Evolutionary conservation across 2,888 invertebrate genomes (phyloP).

Genomic region (Drosophila neutralis): DNA sequence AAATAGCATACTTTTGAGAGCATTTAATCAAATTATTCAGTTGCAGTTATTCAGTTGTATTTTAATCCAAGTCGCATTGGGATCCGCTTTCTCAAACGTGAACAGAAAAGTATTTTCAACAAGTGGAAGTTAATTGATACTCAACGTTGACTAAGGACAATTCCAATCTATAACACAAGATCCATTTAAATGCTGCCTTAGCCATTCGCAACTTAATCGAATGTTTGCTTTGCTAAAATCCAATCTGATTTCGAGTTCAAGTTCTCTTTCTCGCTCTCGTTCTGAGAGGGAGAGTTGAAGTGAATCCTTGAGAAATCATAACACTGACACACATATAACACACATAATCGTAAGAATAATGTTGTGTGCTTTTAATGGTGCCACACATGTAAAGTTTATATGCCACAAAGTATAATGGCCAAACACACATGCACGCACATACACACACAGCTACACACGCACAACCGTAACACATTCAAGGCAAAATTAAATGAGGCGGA

Average conservation of each 20-base stretch:
- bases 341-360: constrained; percentile 73
- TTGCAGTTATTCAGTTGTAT: not conserved
- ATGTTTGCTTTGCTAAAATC: not conserved
- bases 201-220: not conserved
- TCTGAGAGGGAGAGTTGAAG: not conserved
- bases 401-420: constrained; percentile 70
- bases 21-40: not conserved
- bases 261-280: not conserved
- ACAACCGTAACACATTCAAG: not conserved
- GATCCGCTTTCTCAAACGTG: not conserved
- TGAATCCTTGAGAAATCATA: constrained; percentile 23
- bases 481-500: constrained; percentile 62
- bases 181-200: not conserved
- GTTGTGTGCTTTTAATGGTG: constrained; percentile 65
- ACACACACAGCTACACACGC: constrained; percentile 6
- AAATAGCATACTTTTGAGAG: constrained; percentile 9
- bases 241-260: constrained; percentile 32
- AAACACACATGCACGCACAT: not conserved
- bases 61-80: no score
- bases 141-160: not conserved
- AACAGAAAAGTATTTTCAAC: not conserved
- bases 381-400: constrained; percentile 58
- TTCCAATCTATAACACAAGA: not conserved
- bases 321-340: constrained; percentile 49
- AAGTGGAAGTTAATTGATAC: not conserved